Evolutionary conservation across 2,113 vertebrate species (phyloP).

Genomic region (Etia nguti): DNA sequence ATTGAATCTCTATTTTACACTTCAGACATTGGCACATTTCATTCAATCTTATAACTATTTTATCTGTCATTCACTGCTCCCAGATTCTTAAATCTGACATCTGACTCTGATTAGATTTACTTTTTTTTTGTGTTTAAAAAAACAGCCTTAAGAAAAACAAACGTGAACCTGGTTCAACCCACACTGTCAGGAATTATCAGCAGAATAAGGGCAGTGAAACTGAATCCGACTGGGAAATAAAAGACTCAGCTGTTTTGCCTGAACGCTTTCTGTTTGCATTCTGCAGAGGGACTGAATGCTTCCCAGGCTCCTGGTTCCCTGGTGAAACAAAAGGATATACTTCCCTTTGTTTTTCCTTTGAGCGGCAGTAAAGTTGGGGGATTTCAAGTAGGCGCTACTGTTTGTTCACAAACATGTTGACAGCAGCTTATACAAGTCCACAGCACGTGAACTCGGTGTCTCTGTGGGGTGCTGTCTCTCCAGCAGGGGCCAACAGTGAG

Average conservation of each 20-base stretch:
- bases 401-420: neutral
- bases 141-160: neutral
- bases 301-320: neutral
- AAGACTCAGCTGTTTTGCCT: neutral
- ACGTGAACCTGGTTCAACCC: neutral
- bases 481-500: neutral
- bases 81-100: neutral
- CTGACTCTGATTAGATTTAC: neutral
- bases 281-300: neutral
- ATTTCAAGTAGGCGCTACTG: neutral
- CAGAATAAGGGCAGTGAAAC: neutral
- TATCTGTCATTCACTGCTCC: neutral
- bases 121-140: neutral
- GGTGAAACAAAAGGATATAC: neutral
- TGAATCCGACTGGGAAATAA: neutral
- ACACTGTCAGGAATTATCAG: neutral
- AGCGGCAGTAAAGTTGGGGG: neutral
- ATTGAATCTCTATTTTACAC: neutral
- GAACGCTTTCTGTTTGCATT: neutral
- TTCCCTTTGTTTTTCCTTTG: neutral
- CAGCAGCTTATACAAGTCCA: neutral
- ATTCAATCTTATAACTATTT: neutral
- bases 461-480: neutral
- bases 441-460: neutral
- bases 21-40: neutral